Base-by-base conservation (phyloP, 2,888 invertebrate species). In the Conchocele bisecta region DNA sequence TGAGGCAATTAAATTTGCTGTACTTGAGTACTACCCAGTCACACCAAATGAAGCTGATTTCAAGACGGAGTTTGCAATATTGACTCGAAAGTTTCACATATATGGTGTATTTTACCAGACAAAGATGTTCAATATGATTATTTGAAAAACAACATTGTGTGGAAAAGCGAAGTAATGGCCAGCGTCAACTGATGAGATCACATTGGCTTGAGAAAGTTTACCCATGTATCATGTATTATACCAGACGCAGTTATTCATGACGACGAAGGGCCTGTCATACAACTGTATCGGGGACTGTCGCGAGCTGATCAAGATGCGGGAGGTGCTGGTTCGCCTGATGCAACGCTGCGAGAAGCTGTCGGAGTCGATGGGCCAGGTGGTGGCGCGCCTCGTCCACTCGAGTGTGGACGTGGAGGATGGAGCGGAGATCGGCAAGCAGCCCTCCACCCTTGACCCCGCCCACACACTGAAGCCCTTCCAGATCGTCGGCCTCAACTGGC, bases 281-380 rank as follows among this genome's bases (percentile, higher is more conserved):
- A 96, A 96, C 81, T 90, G 98, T 56, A 91, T 98, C 59, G 96
- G 97, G 89, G 93, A 95, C 0, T 95, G 96, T 0, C 96, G 96
- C 89, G 92, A 91, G 46, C 83, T 91, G 22, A 85, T 92, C 56
- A 85, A 87, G 46, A 95, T 96, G 1, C 93, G 97, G 56, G 94
- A 94, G 81, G 96, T 95, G 73, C 94, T 98, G 1, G 94, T 94
- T 64, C 93, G 93, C 66, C 93, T 98, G 69, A 95, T 98, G 95
- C 94, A 94, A 89, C 96, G 95, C 90, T 98, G 98, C 88, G 94
- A 96, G 42, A 94, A 94, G 48, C 93, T 98, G 65, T 95, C 98
- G 0, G 93, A 94, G 51, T 95, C 95, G 78, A 92, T 98, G 90
- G 96, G 96, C 88, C 92, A 93, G 3, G 95, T 96, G 0, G 95